Evolutionary conservation across 1,140 invertebrate genomes (phyloP).

Genomic region (Camponotus floridanus): DNA sequence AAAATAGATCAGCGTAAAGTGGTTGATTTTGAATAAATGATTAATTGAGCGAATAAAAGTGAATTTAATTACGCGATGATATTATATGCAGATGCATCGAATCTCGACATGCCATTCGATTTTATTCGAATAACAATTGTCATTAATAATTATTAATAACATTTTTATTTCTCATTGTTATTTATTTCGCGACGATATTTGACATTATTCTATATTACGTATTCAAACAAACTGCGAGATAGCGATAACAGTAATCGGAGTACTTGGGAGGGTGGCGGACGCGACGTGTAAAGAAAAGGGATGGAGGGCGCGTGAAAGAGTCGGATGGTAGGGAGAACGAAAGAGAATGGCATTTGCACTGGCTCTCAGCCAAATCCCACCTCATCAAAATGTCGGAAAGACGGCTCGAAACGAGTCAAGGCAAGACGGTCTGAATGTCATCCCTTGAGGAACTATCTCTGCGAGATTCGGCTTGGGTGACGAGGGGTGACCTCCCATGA

Average conservation of each 20-base stretch:
- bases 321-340: conserved; percentile 53
- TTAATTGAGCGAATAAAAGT: conserved; percentile 7
- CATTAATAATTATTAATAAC: too few relatives aligned
- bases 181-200: conserved; percentile 26
- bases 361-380: conserved; percentile 79
- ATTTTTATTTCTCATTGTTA: conserved; percentile 39
- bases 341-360: conserved; percentile 77
- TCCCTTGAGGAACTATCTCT: conserved; percentile 72
- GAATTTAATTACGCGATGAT: conserved; percentile 8
- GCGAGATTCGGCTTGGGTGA: conserved; percentile 46
- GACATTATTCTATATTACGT: conserved; percentile 28
- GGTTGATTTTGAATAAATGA: background rate
- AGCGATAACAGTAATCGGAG: conserved; percentile 71
- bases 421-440: conserved; percentile 76
- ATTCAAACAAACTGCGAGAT: conserved; percentile 69
- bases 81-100: conserved; percentile 22
- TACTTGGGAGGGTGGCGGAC: conserved; percentile 10
- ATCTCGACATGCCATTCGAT: conserved; percentile 1
- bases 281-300: conserved; percentile 32
- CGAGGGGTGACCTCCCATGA: background rate
- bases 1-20: background rate
- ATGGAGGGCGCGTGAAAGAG: conserved; percentile 18
- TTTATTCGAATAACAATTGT: conserved; percentile 45
- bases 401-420: conserved; percentile 72
- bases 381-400: conserved; percentile 81